Evolutionary conservation across 2,113 vertebrate genomes (phyloP), one percentile per base, ranked within the genome.

Genomic region (Glaucomys volans): DNA sequence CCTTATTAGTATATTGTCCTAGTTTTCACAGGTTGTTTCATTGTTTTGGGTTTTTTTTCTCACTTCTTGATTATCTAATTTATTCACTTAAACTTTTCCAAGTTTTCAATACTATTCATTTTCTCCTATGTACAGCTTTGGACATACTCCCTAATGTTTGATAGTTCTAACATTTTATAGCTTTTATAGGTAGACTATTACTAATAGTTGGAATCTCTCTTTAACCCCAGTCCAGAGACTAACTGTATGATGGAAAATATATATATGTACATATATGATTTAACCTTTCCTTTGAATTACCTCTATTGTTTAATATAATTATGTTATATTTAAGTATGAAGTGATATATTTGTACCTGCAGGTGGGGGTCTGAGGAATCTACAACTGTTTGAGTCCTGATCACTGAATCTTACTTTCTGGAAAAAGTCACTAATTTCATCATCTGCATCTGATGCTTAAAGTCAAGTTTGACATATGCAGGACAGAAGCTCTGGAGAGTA

Each of bases 11-110:
- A 59, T 32, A 47, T 67, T 67, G 67, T 44, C 17, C 26, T 85
- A 72, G 12, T 18, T 86, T 40, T 54, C 44, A 90, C 32, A 40
- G 2, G 32, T 67, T 75, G 20, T 35, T 52, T 57, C 37, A 16
- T 28, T 69, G 1, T n/a, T 67, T 47, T 47, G n/a, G n/a, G n/a
- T n/a, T 47, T 59, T 69, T n/a, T 50, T 13, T 28, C 8, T n/a
- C 90, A 11, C 37, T 80, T 40, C n/a, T 54, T 92, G 44, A 85
- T 66, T 79, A 89, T 84, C 66, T 79, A 44, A 88, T 32, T 89
- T 90, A 76, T 71, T 85, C 47, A 20, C 35, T 42, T 94, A 71
- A 26, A 44, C 16, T 64, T 71, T 92, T 66, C n/a, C 30, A 92
- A 40, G 6, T 30, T 72, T 67, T 79, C 74, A 24, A 30, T 85